Base-by-base conservation (phyloP, 2,888 invertebrate species). In the Mythimna vitellina region DNA sequence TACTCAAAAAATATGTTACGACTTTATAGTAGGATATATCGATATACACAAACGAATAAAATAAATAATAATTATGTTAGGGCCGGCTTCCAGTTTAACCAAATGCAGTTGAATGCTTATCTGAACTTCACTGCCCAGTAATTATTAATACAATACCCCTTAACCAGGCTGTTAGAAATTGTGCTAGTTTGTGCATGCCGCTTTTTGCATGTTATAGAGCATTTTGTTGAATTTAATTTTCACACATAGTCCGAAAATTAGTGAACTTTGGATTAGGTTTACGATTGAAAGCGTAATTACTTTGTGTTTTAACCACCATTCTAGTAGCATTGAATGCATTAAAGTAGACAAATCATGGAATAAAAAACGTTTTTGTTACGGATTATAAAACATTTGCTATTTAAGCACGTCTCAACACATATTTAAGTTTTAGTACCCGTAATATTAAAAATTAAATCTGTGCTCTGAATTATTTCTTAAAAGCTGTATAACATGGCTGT, bases 141-240 rank as follows among this genome's bases (percentile, higher is more conserved):
- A 46, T 42, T 42, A 17, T 14, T 17, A 46, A 46, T 6, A 46
- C 46, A 46, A 46, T 46, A 46, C 14, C 46, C 14, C 42, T 7
- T 42, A 3, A 1, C 46, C 46, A 46, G 46, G 17, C 46, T 20
- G 42, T 42, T 42, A 8, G 7, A 7, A 7, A n/a, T n/a, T 51
- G 1, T 49, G 8, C 17, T 46, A n/a, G 51, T 65, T 61, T 61
- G 22, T 22, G 14, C 22, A 29, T 51, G 20, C 42, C 7, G 54
- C 71, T 38, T 14, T 8, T 71, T 49, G 76, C 75, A 22, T 54
- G 53, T 29, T 66, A 42, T 3, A 4, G 10, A 35, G 7, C 25
- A 22, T 17, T 74, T 74, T 69, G 49, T 58, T 51, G 9, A 57
- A 73, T 54, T 64, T 53, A 53, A 22, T 46, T 46, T 46, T 46